A percentile compares a stretch with the other conserved stretches of the same genome.
Evolutionary conservation across 2,113 vertebrate species (phyloP).

Genomic region (Apistogramma diplotaenia): DNA sequence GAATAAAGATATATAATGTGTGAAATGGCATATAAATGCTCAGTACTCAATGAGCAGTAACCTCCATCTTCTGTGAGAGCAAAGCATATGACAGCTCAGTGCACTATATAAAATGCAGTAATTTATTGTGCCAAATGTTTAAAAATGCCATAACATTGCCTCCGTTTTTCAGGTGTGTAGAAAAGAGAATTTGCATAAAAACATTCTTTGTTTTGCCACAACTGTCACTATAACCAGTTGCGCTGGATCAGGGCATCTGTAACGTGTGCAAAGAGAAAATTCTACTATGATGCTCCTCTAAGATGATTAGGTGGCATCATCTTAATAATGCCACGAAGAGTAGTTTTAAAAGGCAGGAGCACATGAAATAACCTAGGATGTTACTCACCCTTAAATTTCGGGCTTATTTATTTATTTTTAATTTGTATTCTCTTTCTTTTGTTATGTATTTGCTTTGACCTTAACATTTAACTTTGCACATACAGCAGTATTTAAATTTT

Average conservation of each 20-base stretch:
- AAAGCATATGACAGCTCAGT: not conserved
- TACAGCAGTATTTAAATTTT: not conserved
- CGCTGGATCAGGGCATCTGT: constrained; percentile 49
- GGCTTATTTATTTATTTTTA: not conserved
- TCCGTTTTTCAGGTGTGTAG: constrained; percentile 4
- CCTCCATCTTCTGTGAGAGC: not conserved
- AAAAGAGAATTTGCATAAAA: not conserved
- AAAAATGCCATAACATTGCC: not conserved
- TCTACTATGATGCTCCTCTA: constrained; percentile 44
- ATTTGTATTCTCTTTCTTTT: not conserved
- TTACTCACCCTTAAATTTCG: not conserved
- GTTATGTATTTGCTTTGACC: not conserved
- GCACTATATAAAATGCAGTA: not conserved
- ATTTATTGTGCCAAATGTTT: not conserved
- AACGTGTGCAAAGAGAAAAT: constrained; percentile 41
- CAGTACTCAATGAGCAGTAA: not conserved
- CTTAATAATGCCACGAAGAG: constrained; percentile 44
- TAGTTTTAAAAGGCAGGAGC: constrained; percentile 22
- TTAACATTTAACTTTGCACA: not conserved
- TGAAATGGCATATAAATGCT: not conserved
- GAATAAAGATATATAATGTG: not conserved
- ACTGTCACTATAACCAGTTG: constrained; percentile 36
- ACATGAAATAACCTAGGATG: not conserved
- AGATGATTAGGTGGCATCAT: constrained; percentile 64
- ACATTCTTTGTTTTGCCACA: not conserved